These are phyloP conservation scores for Elanus axillaris DNA, from an alignment of 2,113 vertebrate species.

Conservation along the genomic window DNA sequence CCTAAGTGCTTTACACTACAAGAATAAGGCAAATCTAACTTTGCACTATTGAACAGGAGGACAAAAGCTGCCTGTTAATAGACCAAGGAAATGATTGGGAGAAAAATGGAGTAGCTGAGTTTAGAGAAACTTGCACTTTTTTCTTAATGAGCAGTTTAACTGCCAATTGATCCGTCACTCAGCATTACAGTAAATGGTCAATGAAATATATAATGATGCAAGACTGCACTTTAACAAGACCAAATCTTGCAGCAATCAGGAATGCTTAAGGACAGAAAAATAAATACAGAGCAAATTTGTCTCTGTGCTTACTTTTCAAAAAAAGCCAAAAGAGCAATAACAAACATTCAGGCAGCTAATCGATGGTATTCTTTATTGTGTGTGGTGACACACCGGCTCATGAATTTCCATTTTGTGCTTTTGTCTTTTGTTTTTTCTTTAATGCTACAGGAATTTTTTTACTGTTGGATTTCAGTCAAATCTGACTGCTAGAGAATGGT, in stretches of 20 bases:
- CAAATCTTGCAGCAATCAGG: background rate
- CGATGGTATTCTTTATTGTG: background rate
- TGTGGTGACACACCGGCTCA: background rate
- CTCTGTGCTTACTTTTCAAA: background rate
- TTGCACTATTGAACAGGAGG: slow-evolving; percentile 2
- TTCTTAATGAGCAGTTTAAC: slow-evolving; percentile 44
- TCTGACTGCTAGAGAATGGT: background rate
- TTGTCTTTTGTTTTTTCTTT: background rate
- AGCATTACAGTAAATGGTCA: slow-evolving; percentile 25
- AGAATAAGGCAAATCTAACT: slow-evolving; percentile 21
- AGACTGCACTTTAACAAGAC: background rate
- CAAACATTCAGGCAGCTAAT: background rate
- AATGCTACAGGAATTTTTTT: background rate
- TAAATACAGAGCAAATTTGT: background rate
- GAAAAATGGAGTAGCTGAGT: slow-evolving; percentile 32
- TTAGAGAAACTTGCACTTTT: slow-evolving; percentile 49
- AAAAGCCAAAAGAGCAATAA: background rate
- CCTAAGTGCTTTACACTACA: background rate
- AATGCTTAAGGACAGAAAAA: background rate
- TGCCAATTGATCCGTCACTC: slow-evolving; percentile 43
- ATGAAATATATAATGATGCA: slow-evolving; percentile 31
- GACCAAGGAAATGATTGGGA: background rate
- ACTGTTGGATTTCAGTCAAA: background rate
- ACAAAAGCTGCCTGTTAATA: slow-evolving; percentile 39
- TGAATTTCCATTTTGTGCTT: background rate